These are phyloP conservation scores for Habropoda laboriosa DNA, from an alignment of 1,140 invertebrate species.

Conservation along the genomic window DNA sequence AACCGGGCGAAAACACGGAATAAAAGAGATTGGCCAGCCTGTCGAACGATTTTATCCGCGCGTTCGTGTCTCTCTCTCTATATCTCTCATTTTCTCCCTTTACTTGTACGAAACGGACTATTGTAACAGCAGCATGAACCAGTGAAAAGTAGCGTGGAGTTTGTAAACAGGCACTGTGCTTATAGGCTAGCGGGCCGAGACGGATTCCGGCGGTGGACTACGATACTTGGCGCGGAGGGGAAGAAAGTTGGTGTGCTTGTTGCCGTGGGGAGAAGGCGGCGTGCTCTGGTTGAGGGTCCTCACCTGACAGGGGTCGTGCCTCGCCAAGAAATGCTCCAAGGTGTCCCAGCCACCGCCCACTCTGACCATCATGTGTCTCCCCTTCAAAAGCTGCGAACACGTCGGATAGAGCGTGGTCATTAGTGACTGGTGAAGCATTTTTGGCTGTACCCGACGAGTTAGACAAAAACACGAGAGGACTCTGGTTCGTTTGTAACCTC, in stretches of 20 bases:
- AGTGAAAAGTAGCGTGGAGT: conserved; percentile 45
- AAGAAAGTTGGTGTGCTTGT: conserved; percentile 83
- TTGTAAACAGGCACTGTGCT: conserved; percentile 66
- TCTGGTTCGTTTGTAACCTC: no score
- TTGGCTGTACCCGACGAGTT: neutral
- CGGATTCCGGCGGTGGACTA: conserved; percentile 83
- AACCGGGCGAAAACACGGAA: neutral
- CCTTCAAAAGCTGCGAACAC: conserved; percentile 88
- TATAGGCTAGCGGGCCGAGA: conserved; percentile 71
- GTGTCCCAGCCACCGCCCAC: conserved; percentile 97
- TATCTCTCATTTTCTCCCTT: no score
- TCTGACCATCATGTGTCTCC: conserved; percentile 95
- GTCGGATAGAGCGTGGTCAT: conserved; percentile 28
- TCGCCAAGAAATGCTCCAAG: conserved; percentile 93
- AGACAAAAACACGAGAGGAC: no score
- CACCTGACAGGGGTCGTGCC: conserved; percentile 94
- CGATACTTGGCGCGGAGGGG: conserved; percentile 89
- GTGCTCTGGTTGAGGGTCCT: conserved; percentile 84
- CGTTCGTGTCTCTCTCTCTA: conserved; percentile 9
- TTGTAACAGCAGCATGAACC: conserved; percentile 36
- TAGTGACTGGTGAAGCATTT: conserved; percentile 3
- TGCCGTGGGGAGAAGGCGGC: conserved; percentile 71
- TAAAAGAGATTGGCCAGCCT: neutral
- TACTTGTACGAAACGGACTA: conserved; percentile 15
- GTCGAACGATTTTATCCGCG: neutral